Evolutionary conservation across 2,113 vertebrate genomes (phyloP), one percentile per base, ranked within the genome.

Genomic region (Garra rufa): DNA sequence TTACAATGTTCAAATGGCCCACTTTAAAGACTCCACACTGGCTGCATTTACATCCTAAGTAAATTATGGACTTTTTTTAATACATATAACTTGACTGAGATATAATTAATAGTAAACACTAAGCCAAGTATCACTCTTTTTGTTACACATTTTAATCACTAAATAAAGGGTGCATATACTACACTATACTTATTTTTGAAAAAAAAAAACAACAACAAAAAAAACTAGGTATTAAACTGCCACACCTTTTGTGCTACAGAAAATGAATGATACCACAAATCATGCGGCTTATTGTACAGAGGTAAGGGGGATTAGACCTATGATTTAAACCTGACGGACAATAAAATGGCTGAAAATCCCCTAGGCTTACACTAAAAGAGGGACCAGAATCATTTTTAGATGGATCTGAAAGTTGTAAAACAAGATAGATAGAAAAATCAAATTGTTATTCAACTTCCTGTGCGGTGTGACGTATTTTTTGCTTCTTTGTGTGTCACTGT

Each of bases 291-390:
- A 15, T 52, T 2, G 26, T 21, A 15, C 9, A 52, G 73, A 52
- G 15, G 15, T 76, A 26, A 10, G 52, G 13, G 4, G 9, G 8
- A 52, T 44, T 38, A 44, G 69, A 71, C 69, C 19, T 13, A 71
- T 71, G 21, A 71, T 43, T 71, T 69, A 69, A 15, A 38, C 11
- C 38, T 7, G 11, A 7, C 5, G 6, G 38, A 71, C 38, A 71
- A 71, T 71, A 43, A 43, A 70, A 71, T 8, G 21, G 38, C 69
- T 71, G 38, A 71, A 70, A 71, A 71, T 71, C 38, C 69, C 9
- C 21, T 14, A 43, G 69, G 69, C 38, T 24, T 69, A 19, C 17
- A 30, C 2, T 21, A 26, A 50, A 75, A 28, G 26, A 26, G 21
- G 44, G n/a, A 50, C 9, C 9, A 3, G 2, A 52, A 28, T 30